Evolutionary conservation across 2,888 invertebrate species (phyloP).

Genomic region (Meta bourneti): DNA sequence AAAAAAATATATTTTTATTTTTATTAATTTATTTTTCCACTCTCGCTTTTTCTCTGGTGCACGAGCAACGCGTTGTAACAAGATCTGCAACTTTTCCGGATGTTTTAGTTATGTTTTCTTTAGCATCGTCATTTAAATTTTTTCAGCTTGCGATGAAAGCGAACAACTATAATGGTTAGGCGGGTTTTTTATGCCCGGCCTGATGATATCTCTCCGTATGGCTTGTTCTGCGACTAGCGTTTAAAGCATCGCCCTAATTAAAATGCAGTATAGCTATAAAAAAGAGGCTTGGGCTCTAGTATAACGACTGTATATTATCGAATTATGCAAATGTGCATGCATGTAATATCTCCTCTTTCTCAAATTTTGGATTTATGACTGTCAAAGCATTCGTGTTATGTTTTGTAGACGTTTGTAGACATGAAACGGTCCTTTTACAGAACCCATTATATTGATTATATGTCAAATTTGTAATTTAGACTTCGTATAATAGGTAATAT

Average conservation of each 20-base stretch:
- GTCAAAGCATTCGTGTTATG: not conserved
- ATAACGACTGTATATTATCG: not conserved
- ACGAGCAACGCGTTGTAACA: constrained; percentile 32
- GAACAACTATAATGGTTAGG: not conserved
- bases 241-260: not conserved
- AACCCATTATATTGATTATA: not conserved
- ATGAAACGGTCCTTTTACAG: not conserved
- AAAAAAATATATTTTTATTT: not conserved
- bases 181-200: not conserved
- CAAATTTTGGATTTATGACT: not conserved
- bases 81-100: constrained; percentile 60
- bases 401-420: not conserved
- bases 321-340: not conserved
- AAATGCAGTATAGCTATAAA: not conserved
- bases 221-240: not conserved
- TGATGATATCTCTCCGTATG: not conserved
- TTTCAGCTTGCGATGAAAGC: constrained; percentile 15
- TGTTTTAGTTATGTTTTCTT: constrained; percentile 21
- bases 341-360: not conserved
- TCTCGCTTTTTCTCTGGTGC: constrained; percentile 20
- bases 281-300: not conserved
- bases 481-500: not conserved
- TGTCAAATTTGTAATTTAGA: not conserved
- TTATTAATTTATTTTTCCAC: not conserved
- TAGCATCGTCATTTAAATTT: not conserved